Evolutionary conservation across 2,113 vertebrate species (phyloP), one percentile per base, ranked within the genome.

Genomic region (Neomonachus schauinslandi): DNA sequence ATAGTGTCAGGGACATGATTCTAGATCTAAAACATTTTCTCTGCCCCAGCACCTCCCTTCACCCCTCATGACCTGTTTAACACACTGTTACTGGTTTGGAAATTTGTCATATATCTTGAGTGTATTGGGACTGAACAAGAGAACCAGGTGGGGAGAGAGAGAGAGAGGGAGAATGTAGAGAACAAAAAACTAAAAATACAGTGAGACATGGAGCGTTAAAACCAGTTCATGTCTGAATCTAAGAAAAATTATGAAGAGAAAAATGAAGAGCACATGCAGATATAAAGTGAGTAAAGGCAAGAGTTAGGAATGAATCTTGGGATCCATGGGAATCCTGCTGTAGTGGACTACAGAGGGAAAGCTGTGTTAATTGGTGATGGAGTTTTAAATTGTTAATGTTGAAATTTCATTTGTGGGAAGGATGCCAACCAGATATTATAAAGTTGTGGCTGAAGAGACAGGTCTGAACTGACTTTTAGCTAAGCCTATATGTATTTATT

Each of bases 131-230:
- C 36, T 36, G 51, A 97, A 65, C 7, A 57, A 93, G 82, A 76
- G 63, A 97, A 61, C 26, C 4, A 39, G 5, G 49, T 53, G 85
- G 28, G 89, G 16, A 59, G 33, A 18, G 49, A 51, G 13, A 79
- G n/a, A 72, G 8, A 61, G 55, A 92, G 42, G 61, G 14, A 57
- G 55, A 94, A 72, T 10, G 2, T 19, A 82, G 26, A 57, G 51
- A 88, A 53, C 4, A 21, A 92, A 95, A 97, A 94, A 26, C 24
- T 83, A 81, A 82, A 22, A 93, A 92, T n/a, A 80, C 74, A 90
- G 63, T 87, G 33, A 86, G 16, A 51, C 5, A 59, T 88, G 81
- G 76, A 88, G 55, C 33, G 18, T 91, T 51, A 88, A 86, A 81
- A 86, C 36, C 36, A 77, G 24, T 85, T 86, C 36, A 88, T 71